Base-by-base conservation (phyloP, 1,140 invertebrate species). In the Cyrtorhinus lividipennis region DNA sequence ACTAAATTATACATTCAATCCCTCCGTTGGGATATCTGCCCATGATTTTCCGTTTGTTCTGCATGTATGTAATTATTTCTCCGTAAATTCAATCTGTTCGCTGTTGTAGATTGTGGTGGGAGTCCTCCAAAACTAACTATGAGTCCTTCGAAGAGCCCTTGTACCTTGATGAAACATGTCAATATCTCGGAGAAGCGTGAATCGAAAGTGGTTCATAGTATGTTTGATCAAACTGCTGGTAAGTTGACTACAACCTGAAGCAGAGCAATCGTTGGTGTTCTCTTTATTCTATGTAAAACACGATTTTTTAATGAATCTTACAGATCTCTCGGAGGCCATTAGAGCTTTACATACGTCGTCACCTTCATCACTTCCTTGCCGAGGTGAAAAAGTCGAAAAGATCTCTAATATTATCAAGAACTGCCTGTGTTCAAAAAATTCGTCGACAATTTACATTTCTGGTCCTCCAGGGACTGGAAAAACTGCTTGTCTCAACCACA, bases 401-500 rank as follows among this genome's bases (percentile, higher is more conserved):
- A 75, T 98, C 2, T 75, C 79, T 15, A 71, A 76, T 0, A 92
- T 92, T 73, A 76, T 98, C 20, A 72, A 71, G 23, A 71, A 77
- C 13, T 83, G 87, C 71, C 69, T 95, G 20, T 70, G 81, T 0
- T 77, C 79, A 0, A 75, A 83, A 66, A 78, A 76, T 44, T 86
- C 92, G 0, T 86, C 85, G 12, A 90, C 89, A 26, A 70, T 98
- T 13, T 98, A 98, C 72, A 83, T 98, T 26, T 95, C 92, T 58
- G 95, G 95, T 10, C 88, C 92, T 25, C 95, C 93, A 1, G 95
- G 95, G 13, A 98, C 95, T 18, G 95, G 95, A 1, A 97, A 97
- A 80, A 96, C 94, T 0, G 92, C 92, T 1, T 85, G 85, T 66
- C 74, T 97, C 18, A 83, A 83, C 2, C 78, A 86, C 56, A 80